Percentiles rank a stretch among this genome's conserved stretches.
Conservation (phyloP, 2,888 invertebrate genomes). For the Cheilosia pagana region DNA sequence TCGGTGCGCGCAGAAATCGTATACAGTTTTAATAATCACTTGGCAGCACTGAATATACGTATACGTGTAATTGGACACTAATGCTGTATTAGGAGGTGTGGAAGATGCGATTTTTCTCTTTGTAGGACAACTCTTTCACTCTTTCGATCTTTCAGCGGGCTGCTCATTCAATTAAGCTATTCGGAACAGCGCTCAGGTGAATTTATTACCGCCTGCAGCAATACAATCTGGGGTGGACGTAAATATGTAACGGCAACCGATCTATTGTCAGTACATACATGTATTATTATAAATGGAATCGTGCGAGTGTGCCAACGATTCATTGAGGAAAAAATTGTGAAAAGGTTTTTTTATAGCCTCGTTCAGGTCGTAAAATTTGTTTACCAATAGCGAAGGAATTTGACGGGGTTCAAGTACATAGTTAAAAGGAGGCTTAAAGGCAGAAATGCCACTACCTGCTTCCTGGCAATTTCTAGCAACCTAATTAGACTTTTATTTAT, state of each 20-base stretch:
- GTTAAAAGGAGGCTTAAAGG: conserved; percentile 19
- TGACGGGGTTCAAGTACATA: conserved; percentile 14
- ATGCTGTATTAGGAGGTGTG: conserved; percentile 57
- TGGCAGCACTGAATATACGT: conserved; percentile 35
- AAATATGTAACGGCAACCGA: conserved; percentile 49
- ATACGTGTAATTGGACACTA: conserved; percentile 61
- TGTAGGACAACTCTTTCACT: conserved; percentile 30
- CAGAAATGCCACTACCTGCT: not conserved
- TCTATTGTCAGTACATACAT: conserved; percentile 33
- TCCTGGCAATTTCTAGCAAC: conserved; percentile 9
- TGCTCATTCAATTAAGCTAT: conserved; percentile 50
- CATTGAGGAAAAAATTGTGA: conserved; percentile 33
- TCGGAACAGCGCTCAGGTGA: conserved; percentile 40
- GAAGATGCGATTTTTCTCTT: conserved; percentile 41
- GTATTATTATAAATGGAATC: not conserved
- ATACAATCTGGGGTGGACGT: conserved; percentile 14
- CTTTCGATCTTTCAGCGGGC: conserved; percentile 1
- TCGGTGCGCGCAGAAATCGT: conserved; percentile 31
- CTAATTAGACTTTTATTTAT: conserved; percentile 12
- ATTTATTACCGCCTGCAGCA: conserved; percentile 57
- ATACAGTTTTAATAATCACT: conserved; percentile 65
- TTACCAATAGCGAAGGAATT: conserved; percentile 39
- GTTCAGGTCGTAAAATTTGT: conserved; percentile 55
- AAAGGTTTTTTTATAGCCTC: conserved; percentile 38
- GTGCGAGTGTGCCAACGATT: not conserved